phyloP scores from a whole-genome alignment of 2,113 vertebrate genomes.

The Hippocampus mohnikei region DNA sequence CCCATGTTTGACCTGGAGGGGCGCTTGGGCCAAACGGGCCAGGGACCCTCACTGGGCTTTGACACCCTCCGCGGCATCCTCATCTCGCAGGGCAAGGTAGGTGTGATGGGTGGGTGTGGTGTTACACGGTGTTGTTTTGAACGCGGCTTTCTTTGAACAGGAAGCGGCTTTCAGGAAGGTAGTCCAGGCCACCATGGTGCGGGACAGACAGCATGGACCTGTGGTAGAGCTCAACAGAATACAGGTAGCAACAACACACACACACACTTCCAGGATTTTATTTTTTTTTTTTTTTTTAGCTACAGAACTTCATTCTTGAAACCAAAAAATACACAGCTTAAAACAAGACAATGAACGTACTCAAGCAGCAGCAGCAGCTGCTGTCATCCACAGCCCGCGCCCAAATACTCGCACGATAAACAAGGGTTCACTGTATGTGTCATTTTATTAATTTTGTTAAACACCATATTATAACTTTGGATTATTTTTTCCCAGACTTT shows the following conservation, averaged over 20 bases:
- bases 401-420: background rate
- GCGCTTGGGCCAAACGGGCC: constrained; percentile 85
- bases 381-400: background rate
- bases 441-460: too few species aligned
- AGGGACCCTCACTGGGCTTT: constrained; percentile 90
- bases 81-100: constrained; percentile 97
- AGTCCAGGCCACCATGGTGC: constrained; percentile 97
- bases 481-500: background rate
- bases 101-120: background rate
- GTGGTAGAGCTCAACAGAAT: constrained; percentile 97
- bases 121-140: background rate
- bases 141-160: constrained; percentile 56
- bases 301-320: too few species aligned
- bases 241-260: constrained; percentile 74
- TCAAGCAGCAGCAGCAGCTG: too few species aligned
- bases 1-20: constrained; percentile 98
- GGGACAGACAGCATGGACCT: constrained; percentile 93
- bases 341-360: background rate
- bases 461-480: background rate
- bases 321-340: too few species aligned
- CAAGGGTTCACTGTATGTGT: too few species aligned
- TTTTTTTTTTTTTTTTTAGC: too few species aligned
- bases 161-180: constrained; percentile 98
- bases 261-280: background rate
- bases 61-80: constrained; percentile 91